Base-by-base conservation (phyloP, 2,888 invertebrate genomes). In the Phrixothrix hirtus region DNA sequence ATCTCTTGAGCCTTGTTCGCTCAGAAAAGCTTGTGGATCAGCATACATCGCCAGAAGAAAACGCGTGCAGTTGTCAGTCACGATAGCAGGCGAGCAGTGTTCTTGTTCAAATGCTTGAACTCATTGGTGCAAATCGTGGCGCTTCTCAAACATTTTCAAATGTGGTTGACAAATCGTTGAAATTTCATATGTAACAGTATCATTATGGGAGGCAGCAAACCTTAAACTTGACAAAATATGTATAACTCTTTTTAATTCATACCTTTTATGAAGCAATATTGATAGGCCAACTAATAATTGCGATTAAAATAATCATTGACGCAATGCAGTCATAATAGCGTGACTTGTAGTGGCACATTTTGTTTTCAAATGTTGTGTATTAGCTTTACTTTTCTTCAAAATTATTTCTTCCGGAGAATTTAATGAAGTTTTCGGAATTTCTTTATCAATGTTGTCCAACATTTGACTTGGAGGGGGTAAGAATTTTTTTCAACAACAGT, bases 211-310 rank as follows among this genome's bases (percentile, higher is more conserved):
- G 30, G 61, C 57, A 37, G 55, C 55, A 13, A 63, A 54, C 45
- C 57, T 61, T 31, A 63, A 60, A 52, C 41, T 21, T 26, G 58
- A 59, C 21, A 60, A 58, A 42, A 62, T 43, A 32, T 58, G 29
- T 46, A 61, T 43, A 32, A 61, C 21, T 36, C 56, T 52, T 53
- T 57, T 63, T n/a, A 61, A 63, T 6, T 49, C 59, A 54, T 42
- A 63, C 32, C 39, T 29, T 16, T 30, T 29, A 11, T 39, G 29
- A 16, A 39, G 29, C 2, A 29, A 29, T 29, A 39, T 45, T 27
- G 59, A 43, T 7, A 61, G 52, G 85, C 64, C 79, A 79, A 12
- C 72, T 79, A 35, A 58, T 54, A 67, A 52, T 44, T 51, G 55
- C 26, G 65, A 66, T 27, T 53, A 57, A 34, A 65, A 66, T 29